Evolutionary conservation across 2,888 invertebrate genomes (phyloP).

Genomic region (Luperina nickerlii): DNA sequence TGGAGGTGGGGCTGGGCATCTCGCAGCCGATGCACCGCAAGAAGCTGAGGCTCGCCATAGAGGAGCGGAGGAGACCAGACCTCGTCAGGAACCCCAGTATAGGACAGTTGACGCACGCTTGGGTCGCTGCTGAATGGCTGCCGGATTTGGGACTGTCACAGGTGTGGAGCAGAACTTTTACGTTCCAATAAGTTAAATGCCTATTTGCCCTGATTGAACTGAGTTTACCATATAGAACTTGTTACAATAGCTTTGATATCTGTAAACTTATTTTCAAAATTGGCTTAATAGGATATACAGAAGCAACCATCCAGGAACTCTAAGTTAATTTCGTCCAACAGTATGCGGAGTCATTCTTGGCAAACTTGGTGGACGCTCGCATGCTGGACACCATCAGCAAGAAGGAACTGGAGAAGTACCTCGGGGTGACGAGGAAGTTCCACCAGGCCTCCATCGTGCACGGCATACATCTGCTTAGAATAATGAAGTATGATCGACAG

Average conservation of each 20-base stretch:
- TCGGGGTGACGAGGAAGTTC: slow-evolving; percentile 97
- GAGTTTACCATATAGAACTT: neutral
- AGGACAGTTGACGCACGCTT: slow-evolving; percentile 96
- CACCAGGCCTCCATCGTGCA: slow-evolving; percentile 98
- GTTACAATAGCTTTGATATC: neutral
- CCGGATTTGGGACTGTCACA: slow-evolving; percentile 97
- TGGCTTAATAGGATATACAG: too few relatives aligned
- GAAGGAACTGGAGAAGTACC: slow-evolving; percentile 97
- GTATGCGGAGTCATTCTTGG: slow-evolving; percentile 96
- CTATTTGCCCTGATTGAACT: neutral
- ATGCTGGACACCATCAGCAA: slow-evolving; percentile 98
- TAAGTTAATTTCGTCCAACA: slow-evolving; percentile 80
- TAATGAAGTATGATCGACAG: slow-evolving; percentile 98
- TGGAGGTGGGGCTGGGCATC: slow-evolving; percentile 97
- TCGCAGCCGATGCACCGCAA: slow-evolving; percentile 98
- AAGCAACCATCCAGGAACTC: neutral
- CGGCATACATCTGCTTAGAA: slow-evolving; percentile 97
- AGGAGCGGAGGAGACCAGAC: slow-evolving; percentile 96
- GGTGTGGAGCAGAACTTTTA: slow-evolving; percentile 77
- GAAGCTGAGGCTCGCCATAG: slow-evolving; percentile 97
- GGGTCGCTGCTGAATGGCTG: slow-evolving; percentile 98
- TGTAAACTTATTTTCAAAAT: neutral
- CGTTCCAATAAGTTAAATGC: neutral
- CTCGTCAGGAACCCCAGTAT: slow-evolving; percentile 96
- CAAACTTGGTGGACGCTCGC: slow-evolving; percentile 97